Percentiles rank a stretch among this genome's conserved stretches.
Conservation (phyloP, 2,797 vertebrate genomes). For the Coranthus polyacanthus region DNA sequence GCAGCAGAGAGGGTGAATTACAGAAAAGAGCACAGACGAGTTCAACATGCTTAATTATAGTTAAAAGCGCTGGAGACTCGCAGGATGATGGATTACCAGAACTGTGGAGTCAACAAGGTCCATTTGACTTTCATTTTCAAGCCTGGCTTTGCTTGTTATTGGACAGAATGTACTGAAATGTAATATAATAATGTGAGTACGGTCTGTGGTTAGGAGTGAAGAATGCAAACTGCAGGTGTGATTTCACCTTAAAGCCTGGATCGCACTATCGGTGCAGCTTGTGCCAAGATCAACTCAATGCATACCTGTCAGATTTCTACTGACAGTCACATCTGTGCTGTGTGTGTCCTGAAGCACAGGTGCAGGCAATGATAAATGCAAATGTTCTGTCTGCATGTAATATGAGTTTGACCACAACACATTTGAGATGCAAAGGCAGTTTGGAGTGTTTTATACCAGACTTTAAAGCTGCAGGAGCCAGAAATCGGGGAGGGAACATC, state of each 20-base stretch:
- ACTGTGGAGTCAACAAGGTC: constrained; percentile 37
- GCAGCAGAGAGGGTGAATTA: constrained; percentile 40
- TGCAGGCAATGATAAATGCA: constrained; percentile 10
- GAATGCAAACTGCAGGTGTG: constrained; percentile 52
- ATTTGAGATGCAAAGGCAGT: not conserved
- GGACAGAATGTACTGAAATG: constrained; percentile 9
- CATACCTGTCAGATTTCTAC: not conserved
- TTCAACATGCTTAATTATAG: constrained; percentile 56
- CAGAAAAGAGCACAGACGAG: constrained; percentile 31
- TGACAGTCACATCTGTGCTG: constrained; percentile 6
- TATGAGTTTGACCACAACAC: not conserved
- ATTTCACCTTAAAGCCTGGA: constrained; percentile 17
- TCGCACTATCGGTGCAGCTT: too few relatives aligned
- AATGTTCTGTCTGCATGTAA: not conserved
- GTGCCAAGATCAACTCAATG: constrained; percentile 7
- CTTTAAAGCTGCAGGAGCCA: too few relatives aligned
- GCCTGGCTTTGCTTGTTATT: constrained; percentile 29
- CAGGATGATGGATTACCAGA: constrained; percentile 70
- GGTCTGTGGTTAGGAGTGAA: constrained; percentile 35
- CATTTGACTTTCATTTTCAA: constrained; percentile 31
- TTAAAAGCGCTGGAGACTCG: constrained; percentile 46
- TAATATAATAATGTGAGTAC: constrained; percentile 18
- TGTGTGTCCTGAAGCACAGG: constrained; percentile 29
- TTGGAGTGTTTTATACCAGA: constrained; percentile 12
- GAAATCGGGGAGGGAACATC: too few relatives aligned